phyloP scores from a whole-genome alignment of 2,797 vertebrate species.

The Rhinichthys osculus region DNA sequence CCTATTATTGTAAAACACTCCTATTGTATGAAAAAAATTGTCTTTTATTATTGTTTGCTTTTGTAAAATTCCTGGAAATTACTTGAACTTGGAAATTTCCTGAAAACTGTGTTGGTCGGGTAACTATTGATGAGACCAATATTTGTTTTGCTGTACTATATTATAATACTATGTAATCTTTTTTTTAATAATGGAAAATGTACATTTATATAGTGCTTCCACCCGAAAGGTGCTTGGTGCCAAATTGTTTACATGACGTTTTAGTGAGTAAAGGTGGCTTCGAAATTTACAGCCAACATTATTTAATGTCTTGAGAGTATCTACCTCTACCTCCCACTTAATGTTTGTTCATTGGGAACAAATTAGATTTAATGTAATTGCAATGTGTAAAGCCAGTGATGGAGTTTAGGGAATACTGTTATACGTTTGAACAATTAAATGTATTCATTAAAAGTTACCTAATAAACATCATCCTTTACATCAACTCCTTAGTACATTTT shows the following conservation, averaged over 20 bases:
- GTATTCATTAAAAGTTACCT: conserved; percentile 25
- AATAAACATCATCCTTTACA: conserved; percentile 42
- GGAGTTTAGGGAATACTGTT: not conserved
- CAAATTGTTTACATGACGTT: conserved; percentile 25
- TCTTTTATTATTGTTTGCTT: conserved; percentile 20
- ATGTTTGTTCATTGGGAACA: conserved; percentile 7
- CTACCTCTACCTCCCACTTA: conserved; percentile 27
- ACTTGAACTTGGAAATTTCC: conserved; percentile 68
- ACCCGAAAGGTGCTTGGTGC: not conserved
- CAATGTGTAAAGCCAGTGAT: conserved; percentile 2
- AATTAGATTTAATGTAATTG: conserved; percentile 18
- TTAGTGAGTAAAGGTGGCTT: not conserved
- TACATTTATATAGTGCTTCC: conserved; percentile 5
- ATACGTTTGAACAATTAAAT: conserved; percentile 14
- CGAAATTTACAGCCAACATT: not conserved
- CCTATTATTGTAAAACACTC: conserved; percentile 4
- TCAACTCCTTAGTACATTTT: conserved; percentile 30
- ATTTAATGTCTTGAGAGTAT: conserved; percentile 24
- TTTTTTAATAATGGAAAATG: conserved; percentile 17
- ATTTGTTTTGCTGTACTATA: not conserved
- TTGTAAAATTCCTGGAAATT: conserved; percentile 57
- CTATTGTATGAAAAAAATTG: not conserved
- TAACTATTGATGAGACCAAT: not conserved
- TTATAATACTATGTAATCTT: not conserved
- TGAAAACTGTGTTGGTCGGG: conserved; percentile 21